Conservation (phyloP, 2,888 invertebrate species). For the Ophonus ardosiacus region DNA sequence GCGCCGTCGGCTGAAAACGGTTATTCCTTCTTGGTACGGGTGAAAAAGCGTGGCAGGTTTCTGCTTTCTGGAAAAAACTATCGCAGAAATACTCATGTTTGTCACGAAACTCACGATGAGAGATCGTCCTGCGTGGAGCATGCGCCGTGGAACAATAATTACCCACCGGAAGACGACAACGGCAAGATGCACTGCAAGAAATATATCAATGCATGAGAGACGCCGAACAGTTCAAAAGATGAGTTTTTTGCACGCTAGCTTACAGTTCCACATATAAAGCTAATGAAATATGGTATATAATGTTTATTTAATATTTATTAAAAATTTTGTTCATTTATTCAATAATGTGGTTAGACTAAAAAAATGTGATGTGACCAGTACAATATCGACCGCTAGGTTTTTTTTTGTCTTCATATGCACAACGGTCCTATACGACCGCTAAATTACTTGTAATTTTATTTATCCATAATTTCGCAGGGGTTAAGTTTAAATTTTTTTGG, state of each 20-base stretch:
- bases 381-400: too few species aligned
- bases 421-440: too few species aligned
- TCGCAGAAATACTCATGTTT: slow-evolving; percentile 56
- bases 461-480: too few species aligned
- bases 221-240: background rate
- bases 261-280: background rate
- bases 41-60: slow-evolving; percentile 48
- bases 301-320: too few species aligned
- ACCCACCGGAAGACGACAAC: slow-evolving; percentile 20
- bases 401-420: too few species aligned
- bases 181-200: background rate
- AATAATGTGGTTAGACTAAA: too few species aligned
- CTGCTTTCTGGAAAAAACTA: slow-evolving; percentile 50
- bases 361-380: too few species aligned
- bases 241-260: background rate
- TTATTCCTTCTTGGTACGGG: slow-evolving; percentile 44
- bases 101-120: slow-evolving; percentile 39
- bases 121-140: slow-evolving; percentile 7
- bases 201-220: slow-evolving; percentile 4
- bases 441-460: too few species aligned
- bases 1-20: slow-evolving; percentile 44
- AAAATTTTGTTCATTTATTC: too few species aligned
- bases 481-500: too few species aligned
- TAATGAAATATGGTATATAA: too few species aligned
- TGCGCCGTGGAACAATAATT: slow-evolving; percentile 27